Evolutionary conservation across 2,888 invertebrate species (phyloP), one percentile per base, ranked within the genome.

Genomic region (Pristionchus arcanus): DNA sequence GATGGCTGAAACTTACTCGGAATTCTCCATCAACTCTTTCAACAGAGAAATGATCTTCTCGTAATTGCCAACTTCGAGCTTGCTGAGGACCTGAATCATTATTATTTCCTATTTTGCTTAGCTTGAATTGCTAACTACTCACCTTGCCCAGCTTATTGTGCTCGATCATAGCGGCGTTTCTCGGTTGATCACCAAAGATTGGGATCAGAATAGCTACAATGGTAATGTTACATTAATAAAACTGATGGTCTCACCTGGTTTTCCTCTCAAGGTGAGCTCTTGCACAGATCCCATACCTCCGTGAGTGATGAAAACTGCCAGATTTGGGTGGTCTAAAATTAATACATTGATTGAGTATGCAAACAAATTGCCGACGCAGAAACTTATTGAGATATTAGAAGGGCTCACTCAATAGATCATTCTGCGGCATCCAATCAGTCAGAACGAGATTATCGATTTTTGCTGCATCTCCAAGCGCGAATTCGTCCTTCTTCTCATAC

Each of bases 401-500:
- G 53, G 53, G 16, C 84, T 28, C 5, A 84, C 84, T 53, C 55
- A 84, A 31, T 21, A 84, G 28, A 19, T 84, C 84, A 59, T 84
- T 84, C 59, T 84, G 84, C 19, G 84, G 84, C 84, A 84, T 84
- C 84, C 84, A 84, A 7, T 53, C 55, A 0, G 59, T 59, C 21
- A 84, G 84, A 7, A 55, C 31, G 13, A 84, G 31, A 55, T 84
- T 84, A 7, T 53, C 59, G 21, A 84, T 42, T 53, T 84, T 84
- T 4, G 59, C 84, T 11, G 84, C 84, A 21, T 3, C 84, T 31
- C 31, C 59, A 7, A 59, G 59, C 1, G 84, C 84, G 11, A 84
- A 84, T 31, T 84, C 84, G 55, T 84, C 84, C 31, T 84, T 59
- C 53, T 42, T 59, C 55, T 84, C 84, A 55, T 84, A 84, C 15